Evolutionary conservation across 1,140 invertebrate species (phyloP).

Genomic region (Tribolium madens): DNA sequence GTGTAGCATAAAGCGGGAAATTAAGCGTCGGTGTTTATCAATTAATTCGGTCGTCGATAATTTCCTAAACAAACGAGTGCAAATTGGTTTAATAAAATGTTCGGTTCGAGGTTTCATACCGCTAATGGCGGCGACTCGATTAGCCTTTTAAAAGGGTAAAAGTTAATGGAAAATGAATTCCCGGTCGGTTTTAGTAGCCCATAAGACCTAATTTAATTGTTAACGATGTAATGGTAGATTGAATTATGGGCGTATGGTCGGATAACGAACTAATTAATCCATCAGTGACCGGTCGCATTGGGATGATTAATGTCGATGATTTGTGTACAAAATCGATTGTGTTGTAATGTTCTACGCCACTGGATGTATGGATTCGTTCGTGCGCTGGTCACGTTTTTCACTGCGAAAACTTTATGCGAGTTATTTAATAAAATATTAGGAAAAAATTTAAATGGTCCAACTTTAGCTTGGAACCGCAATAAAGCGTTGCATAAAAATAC

Average conservation of each 20-base stretch:
- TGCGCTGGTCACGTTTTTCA: no score
- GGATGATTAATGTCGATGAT: neutral
- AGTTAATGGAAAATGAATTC: neutral
- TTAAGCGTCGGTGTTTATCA: neutral
- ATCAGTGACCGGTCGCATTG: conserved; percentile 5
- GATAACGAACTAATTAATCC: conserved; percentile 12
- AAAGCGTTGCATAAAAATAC: no score
- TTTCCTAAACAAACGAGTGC: neutral
- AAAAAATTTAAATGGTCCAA: no score
- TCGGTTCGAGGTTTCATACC: neutral
- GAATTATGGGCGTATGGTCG: conserved; percentile 7
- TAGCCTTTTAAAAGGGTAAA: conserved; percentile 1
- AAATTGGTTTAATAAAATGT: neutral
- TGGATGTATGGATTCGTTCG: no score
- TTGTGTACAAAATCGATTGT: neutral
- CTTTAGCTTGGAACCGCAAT: no score
- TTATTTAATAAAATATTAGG: no score
- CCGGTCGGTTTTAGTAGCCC: neutral
- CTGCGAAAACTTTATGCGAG: no score
- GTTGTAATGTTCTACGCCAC: no score
- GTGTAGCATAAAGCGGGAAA: neutral
- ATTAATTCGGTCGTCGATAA: neutral
- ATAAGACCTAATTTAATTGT: neutral
- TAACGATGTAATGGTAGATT: conserved; percentile 2
- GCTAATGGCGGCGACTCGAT: neutral